Evolutionary conservation across 2,888 invertebrate genomes (phyloP).

Genomic region (Phymatocera aterrima): DNA sequence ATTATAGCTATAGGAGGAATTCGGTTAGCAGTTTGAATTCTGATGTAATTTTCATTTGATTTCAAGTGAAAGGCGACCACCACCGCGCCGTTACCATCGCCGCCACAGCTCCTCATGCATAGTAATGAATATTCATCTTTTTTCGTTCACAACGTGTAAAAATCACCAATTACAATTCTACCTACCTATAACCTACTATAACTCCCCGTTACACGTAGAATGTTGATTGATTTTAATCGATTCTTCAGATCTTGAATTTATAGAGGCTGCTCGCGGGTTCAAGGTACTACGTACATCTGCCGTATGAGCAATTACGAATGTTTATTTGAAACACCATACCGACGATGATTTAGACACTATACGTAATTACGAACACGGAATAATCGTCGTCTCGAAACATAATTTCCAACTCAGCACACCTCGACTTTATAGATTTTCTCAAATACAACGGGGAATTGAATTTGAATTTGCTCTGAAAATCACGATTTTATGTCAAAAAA

Average conservation of each 20-base stretch:
- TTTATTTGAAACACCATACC: no score
- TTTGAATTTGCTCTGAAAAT: neutral
- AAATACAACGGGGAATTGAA: neutral
- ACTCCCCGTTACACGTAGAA: neutral
- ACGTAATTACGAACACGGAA: no score
- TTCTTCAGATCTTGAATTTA: no score
- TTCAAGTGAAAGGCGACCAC: neutral
- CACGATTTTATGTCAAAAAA: neutral
- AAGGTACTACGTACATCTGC: no score
- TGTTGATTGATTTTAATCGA: neutral
- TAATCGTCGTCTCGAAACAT: no score
- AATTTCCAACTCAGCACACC: no score
- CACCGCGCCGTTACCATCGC: neutral
- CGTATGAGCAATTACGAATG: no score
- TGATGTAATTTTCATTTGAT: neutral
- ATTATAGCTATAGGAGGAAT: neutral
- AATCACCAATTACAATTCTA: neutral
- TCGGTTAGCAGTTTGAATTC: neutral
- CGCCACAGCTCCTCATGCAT: neutral
- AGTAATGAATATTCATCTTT: neutral
- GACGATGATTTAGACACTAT: no score
- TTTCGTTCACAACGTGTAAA: neutral
- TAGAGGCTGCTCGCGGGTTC: no score
- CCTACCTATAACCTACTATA: no score
- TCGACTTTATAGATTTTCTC: no score